These are phyloP conservation scores for Hirtodrosophila alboralis DNA, from an alignment of 2,888 invertebrate species.

Conservation along the genomic window DNA sequence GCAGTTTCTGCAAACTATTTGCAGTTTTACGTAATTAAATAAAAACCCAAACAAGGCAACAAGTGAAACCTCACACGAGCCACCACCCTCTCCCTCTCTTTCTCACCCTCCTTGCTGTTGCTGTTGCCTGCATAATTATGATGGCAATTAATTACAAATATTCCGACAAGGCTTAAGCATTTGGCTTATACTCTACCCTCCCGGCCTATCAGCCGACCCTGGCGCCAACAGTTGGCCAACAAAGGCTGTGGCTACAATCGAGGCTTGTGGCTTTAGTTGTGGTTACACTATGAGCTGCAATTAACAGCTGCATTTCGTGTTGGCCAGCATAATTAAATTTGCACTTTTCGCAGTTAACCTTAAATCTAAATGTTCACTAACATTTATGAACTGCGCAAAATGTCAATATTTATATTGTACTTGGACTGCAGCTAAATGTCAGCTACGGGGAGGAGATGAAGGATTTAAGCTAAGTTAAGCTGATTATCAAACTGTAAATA, in stretches of 20 bases:
- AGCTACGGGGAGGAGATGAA: conserved; percentile 26
- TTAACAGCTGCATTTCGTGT: conserved; percentile 47
- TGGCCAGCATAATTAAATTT: conserved; percentile 66
- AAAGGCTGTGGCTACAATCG: conserved; percentile 36
- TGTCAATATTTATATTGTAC: conserved; percentile 53
- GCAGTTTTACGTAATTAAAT: conserved; percentile 54
- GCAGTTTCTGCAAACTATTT: conserved; percentile 38
- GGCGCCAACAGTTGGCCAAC: conserved; percentile 55
- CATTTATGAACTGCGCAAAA: conserved; percentile 48
- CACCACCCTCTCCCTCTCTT: background rate
- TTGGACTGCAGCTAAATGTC: conserved; percentile 48
- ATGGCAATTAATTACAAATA: conserved; percentile 66
- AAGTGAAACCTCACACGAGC: conserved; percentile 38
- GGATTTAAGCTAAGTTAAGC: background rate
- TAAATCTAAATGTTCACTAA: conserved; percentile 26
- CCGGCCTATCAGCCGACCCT: conserved; percentile 27
- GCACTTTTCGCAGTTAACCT: conserved; percentile 57
- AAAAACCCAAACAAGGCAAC: conserved; percentile 33
- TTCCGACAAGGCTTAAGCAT: conserved; percentile 48
- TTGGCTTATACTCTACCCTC: conserved; percentile 9
- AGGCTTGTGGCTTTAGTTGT: conserved; percentile 46
- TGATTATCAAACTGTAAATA: conserved; percentile 1
- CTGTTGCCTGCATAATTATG: conserved; percentile 52
- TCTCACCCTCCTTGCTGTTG: background rate
- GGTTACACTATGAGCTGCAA: conserved; percentile 44